Percentiles rank a stretch among this genome's conserved stretches.
Evolutionary conservation across 2,888 invertebrate genomes (phyloP).

Genomic region (Rhagium mordax): DNA sequence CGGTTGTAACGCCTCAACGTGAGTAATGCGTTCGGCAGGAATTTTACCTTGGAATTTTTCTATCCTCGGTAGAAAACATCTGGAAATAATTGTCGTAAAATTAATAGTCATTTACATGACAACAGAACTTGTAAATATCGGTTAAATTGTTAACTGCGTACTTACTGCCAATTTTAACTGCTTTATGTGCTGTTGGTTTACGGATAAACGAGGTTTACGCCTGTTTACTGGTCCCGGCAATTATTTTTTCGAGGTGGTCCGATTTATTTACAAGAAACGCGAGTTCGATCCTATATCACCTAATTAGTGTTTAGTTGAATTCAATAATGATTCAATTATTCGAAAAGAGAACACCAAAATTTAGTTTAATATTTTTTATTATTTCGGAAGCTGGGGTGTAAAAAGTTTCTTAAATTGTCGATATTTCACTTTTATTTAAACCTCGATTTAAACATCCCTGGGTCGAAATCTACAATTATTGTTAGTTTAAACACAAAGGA

Average conservation of each 20-base stretch:
- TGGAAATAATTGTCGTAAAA: conserved; percentile 31
- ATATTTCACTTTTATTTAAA: no score
- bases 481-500: no score
- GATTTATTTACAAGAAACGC: neutral
- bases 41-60: conserved; percentile 32
- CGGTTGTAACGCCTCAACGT: neutral
- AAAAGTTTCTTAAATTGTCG: no score
- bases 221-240: neutral
- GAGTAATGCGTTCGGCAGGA: conserved; percentile 20
- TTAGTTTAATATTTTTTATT: no score
- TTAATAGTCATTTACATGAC: conserved; percentile 32
- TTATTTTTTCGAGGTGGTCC: conserved; percentile 23
- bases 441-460: no score
- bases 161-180: conserved; percentile 33
- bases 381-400: no score
- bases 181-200: conserved; percentile 29
- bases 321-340: no score
- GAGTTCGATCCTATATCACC: no score
- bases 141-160: conserved; percentile 32
- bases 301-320: no score
- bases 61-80: conserved; percentile 15
- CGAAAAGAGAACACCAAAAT: no score
- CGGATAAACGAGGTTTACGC: conserved; percentile 23
- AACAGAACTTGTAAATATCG: conserved; percentile 35
- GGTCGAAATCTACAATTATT: no score